Base-by-base conservation (phyloP, 2,113 vertebrate species). In the Pteronura brasiliensis region DNA sequence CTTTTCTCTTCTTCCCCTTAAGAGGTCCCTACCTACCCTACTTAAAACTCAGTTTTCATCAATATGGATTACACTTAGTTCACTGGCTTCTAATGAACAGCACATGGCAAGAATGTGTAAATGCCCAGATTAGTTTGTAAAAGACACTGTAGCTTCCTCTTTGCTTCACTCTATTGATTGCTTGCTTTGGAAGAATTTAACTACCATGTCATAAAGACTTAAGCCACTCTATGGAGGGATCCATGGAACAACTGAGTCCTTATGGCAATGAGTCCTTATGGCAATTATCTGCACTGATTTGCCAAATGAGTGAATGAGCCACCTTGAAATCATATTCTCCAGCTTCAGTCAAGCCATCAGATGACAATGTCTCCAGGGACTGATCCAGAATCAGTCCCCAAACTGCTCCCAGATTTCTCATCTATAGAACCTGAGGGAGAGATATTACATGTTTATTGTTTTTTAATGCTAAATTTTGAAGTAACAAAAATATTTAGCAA, bases 91-190 rank as follows among this genome's bases (percentile, higher is more conserved):
- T 57, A 92, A 21, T 83, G 13, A 69, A 67, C 4, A 79, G 7
- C 14, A 31, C 77, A n/a, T 39, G 23, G 10, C 1, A 88, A 71
- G 83, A 21, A 0, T 21, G 1, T 69, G 1, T 52, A 77, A 85
- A 6, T 72, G 65, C 6, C 14, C 29, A 61, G 2, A 8, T 7
- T 67, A 69, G 12, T 1, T 23, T 72, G 14, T 65, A 77, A 95
- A 76, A 92, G 6, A 3, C 27, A 61, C 3, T 42, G 13, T 2
- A 39, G 18, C 15, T 59, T 67, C 18, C 11, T 85, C 7, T 34
- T 90, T 89, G 34, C 11, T 96, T 95, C 5, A 11, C 29, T 87
- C 17, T 94, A 36, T 49, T 71, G 18, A 36, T 59, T 90, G 21
- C 5, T 82, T 86, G 20, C 5, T 94, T 65, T 36, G 7, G 5